These are phyloP conservation scores for Erethizon dorsatum DNA, from an alignment of 2,797 vertebrate species.

Conservation along the genomic window DNA sequence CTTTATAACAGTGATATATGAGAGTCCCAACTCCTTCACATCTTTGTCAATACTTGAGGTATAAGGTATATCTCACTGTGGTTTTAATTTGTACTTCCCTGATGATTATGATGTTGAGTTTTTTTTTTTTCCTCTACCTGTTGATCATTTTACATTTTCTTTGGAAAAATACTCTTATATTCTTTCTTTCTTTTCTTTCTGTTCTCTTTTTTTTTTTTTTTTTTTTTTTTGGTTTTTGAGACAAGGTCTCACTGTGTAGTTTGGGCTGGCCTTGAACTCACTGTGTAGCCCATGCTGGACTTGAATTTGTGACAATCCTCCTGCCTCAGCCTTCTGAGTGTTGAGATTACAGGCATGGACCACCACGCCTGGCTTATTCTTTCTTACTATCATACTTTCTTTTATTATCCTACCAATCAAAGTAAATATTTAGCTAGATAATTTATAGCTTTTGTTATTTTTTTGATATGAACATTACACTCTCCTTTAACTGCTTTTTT, in stretches of 20 bases:
- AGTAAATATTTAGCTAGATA: neutral
- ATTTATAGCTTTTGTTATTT: neutral
- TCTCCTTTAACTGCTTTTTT: neutral
- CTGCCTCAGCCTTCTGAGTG: neutral
- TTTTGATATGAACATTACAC: neutral
- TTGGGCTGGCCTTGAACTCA: neutral
- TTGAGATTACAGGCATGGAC: neutral
- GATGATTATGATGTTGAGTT: neutral
- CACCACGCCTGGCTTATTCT: neutral
- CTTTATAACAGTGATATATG: neutral
- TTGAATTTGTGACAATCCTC: neutral
- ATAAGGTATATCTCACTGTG: neutral
- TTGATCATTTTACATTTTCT: neutral
- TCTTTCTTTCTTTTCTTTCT: neutral
- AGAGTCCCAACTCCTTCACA: neutral
- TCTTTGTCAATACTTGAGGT: neutral
- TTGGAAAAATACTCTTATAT: neutral
- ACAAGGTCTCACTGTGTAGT: neutral
- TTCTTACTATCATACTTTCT: neutral
- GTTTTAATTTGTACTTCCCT: neutral
- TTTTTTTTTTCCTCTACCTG: neutral
- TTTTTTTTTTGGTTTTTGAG: neutral
- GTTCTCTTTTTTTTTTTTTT: no score
- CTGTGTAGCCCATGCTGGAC: neutral
- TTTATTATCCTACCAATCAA: neutral